These are phyloP conservation scores for Lagocephalus sceleratus DNA, from an alignment of 2,797 vertebrate species.

Conservation along the genomic window DNA sequence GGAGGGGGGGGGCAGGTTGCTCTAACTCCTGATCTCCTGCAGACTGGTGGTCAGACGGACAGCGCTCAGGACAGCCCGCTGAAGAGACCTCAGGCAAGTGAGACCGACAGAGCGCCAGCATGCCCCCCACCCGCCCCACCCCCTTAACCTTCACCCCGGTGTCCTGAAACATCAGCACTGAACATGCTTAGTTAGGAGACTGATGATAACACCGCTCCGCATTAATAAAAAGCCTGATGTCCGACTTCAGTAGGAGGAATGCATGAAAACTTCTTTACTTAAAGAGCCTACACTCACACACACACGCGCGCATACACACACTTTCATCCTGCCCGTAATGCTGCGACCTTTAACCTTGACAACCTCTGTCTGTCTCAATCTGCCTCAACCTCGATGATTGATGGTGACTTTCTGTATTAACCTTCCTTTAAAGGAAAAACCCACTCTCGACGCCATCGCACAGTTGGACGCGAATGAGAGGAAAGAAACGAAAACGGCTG, in stretches of 20 bases:
- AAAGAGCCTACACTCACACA: conserved; percentile 26
- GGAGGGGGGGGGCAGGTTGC: conserved; percentile 46
- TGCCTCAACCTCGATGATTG: conserved; percentile 30
- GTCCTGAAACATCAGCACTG: conserved; percentile 17
- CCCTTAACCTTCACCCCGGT: conserved; percentile 26
- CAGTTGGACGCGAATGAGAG: neutral
- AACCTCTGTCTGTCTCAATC: conserved; percentile 65
- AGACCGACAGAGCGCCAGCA: conserved; percentile 71
- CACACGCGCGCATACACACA: conserved; percentile 5
- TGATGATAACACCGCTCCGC: neutral
- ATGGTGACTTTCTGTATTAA: conserved; percentile 4
- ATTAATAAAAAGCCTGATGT: neutral
- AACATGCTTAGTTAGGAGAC: neutral
- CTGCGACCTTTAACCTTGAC: conserved; percentile 50
- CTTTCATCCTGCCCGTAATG: conserved; percentile 32
- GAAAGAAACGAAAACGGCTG: neutral
- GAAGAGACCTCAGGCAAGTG: conserved; percentile 82
- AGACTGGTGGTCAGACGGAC: conserved; percentile 76
- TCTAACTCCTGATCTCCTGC: conserved; percentile 78
- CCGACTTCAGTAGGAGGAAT: conserved; percentile 5
- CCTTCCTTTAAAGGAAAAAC: conserved; percentile 33
- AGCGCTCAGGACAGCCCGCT: conserved; percentile 75
- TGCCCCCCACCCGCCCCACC: conserved; percentile 47
- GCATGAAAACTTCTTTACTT: conserved; percentile 41
- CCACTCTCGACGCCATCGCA: neutral